Evolutionary conservation across 2,797 vertebrate genomes (phyloP), one percentile per base, ranked within the genome.

Genomic region (Todus mexicanus): DNA sequence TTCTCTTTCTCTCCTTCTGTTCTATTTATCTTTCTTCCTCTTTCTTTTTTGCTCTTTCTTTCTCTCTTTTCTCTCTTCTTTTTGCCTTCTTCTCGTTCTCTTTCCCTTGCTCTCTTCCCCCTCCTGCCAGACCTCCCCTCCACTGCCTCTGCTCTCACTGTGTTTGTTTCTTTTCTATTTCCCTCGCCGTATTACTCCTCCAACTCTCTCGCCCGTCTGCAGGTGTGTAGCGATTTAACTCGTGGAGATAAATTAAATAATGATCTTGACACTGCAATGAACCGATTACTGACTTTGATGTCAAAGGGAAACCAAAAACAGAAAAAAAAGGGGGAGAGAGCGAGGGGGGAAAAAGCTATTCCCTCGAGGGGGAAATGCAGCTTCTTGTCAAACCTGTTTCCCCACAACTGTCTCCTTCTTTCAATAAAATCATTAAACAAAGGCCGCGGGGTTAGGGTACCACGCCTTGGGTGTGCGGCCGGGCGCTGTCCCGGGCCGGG

Each of bases 371-470:
- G 96, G 86, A 95, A 96, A 94, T 82, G 92, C 94, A 47, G 94
- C 95, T 97, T 96, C 98, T 97, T 89, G 98, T 98, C 97, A 97
- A 98, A 99, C 99, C 97, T 97, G 99, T 99, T 98, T 98, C 97
- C 98, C 98, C 98, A 98, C 98, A 97, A 97, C 97, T 96, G 94
- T 97, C 96, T 96, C 80, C 92, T 94, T 96, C 96, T 95, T 92
- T 95, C 96, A 97, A 96, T 97, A 96, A 97, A 98, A 97, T 93
- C 96, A 95, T 97, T 96, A 97, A 89, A 97, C 96, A 97, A 96
- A 97, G 96, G 92, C 96, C 87, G 95, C 87, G 84, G 95, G 95
- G 97, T 89, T 92, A 59, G 66, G 71, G 70, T 88, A 84, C 93
- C 93, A 91, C 92, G 60, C 91, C 96, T 95, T 84, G 84, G 66